These are phyloP conservation scores for Drosophila buzzatii DNA, from an alignment of 2,888 invertebrate species.

Conservation along the genomic window DNA sequence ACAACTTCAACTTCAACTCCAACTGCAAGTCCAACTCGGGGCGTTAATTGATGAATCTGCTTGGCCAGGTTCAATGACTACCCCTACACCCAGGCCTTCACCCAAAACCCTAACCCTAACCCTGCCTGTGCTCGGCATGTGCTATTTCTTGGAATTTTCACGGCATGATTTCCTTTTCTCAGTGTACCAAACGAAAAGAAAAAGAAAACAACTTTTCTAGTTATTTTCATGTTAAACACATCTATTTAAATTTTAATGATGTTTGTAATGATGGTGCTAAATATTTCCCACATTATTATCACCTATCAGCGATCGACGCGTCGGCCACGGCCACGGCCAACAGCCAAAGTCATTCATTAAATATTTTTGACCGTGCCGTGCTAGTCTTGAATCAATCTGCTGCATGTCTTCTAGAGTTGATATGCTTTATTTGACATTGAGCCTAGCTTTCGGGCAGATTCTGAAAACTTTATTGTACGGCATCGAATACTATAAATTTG, in stretches of 20 bases:
- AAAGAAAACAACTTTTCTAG: slow-evolving; percentile 20
- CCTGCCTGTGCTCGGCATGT: slow-evolving; percentile 45
- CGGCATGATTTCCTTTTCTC: slow-evolving; percentile 69
- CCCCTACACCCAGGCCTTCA: slow-evolving; percentile 25
- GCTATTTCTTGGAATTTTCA: slow-evolving; percentile 81
- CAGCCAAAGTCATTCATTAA: slow-evolving; percentile 37
- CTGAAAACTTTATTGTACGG: slow-evolving; percentile 3
- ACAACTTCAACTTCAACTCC: slow-evolving; percentile 1
- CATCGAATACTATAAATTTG: background rate
- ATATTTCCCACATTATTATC: slow-evolving; percentile 84
- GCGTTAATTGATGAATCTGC: slow-evolving; percentile 82
- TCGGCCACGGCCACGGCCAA: background rate
- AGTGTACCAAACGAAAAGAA: slow-evolving; percentile 19
- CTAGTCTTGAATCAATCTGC: background rate
- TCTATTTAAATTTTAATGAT: slow-evolving; percentile 81
- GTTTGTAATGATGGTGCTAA: slow-evolving; percentile 83
- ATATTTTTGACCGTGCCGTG: slow-evolving; percentile 14
- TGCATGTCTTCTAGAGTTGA: background rate
- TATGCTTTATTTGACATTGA: slow-evolving; percentile 36
- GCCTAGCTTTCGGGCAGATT: slow-evolving; percentile 7
- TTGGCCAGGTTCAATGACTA: slow-evolving; percentile 75
- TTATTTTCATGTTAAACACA: slow-evolving; percentile 73
- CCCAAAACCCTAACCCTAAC: background rate
- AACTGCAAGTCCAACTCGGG: slow-evolving; percentile 38
- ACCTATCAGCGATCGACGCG: slow-evolving; percentile 55